Percentiles rank a stretch among this genome's conserved stretches.
Conservation (phyloP, 2,797 vertebrate species). For the Labeo calbasu region DNA sequence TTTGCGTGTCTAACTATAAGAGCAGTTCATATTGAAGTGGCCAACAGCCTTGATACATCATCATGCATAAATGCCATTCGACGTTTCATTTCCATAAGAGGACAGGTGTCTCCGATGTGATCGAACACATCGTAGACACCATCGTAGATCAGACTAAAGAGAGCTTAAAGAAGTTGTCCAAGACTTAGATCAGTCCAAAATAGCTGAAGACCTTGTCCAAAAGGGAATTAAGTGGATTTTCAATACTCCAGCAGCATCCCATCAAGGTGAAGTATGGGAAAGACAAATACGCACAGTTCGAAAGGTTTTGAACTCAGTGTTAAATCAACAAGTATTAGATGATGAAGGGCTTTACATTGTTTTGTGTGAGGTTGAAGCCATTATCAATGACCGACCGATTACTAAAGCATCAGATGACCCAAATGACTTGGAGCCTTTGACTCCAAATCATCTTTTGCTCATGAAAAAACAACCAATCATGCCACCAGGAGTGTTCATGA, state of each 20-base stretch:
- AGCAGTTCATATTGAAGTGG: slow-evolving; percentile 49
- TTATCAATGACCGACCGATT: slow-evolving; percentile 19
- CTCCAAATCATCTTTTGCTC: slow-evolving; percentile 6
- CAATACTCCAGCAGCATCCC: slow-evolving; percentile 23
- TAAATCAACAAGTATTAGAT: slow-evolving; percentile 24
- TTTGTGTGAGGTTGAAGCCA: slow-evolving; percentile 35
- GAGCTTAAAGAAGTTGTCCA: neutral
- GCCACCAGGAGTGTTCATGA: slow-evolving; percentile 30
- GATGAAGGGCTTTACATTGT: slow-evolving; percentile 28
- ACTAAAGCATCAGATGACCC: neutral
- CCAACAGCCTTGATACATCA: slow-evolving; percentile 34
- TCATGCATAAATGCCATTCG: slow-evolving; percentile 35
- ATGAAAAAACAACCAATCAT: slow-evolving; percentile 23
- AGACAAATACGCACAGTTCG: slow-evolving; percentile 30
- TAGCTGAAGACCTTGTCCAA: slow-evolving; percentile 10
- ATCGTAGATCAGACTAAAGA: too few relatives aligned
- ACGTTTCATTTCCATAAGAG: slow-evolving; percentile 23
- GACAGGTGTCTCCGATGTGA: neutral
- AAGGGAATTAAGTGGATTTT: slow-evolving; percentile 34
- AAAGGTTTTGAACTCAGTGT: slow-evolving; percentile 10
- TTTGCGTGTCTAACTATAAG: slow-evolving; percentile 45
- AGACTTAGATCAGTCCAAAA: slow-evolving; percentile 9
- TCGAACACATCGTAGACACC: too few relatives aligned
- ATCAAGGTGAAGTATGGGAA: slow-evolving; percentile 44
- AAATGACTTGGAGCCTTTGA: slow-evolving; percentile 16